These are phyloP conservation scores for Spizaetus ornatus DNA, from an alignment of 2,113 vertebrate genomes.

Conservation along the genomic window DNA sequence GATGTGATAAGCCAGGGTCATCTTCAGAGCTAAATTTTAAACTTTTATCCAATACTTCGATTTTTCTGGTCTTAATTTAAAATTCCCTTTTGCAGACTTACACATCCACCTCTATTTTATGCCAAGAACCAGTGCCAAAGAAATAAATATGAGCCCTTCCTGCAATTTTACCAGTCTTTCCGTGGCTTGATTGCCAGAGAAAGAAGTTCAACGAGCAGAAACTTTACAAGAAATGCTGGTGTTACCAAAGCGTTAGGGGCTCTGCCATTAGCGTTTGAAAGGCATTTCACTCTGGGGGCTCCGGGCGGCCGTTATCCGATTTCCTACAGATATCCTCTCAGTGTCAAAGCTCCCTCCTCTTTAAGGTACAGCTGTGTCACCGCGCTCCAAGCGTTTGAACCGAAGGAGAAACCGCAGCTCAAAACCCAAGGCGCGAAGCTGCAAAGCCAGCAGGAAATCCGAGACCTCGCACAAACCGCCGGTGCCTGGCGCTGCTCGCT, in stretches of 20 bases:
- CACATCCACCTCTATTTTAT: background rate
- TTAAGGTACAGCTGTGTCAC: accelerated
- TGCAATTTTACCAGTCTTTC: background rate
- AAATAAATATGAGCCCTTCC: background rate
- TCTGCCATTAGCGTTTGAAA: background rate
- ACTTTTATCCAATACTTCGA: background rate
- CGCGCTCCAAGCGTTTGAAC: background rate
- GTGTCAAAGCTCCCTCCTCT: background rate
- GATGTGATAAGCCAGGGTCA: background rate
- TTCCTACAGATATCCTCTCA: background rate
- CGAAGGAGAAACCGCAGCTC: background rate
- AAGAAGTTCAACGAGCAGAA: background rate
- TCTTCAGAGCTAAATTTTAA: background rate
- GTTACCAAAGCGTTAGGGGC: background rate
- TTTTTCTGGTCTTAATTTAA: background rate
- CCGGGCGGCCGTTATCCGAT: background rate
- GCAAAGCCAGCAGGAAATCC: background rate
- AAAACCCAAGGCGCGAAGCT: accelerated
- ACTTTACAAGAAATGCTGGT: background rate
- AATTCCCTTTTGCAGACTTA: background rate
- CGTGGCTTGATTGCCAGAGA: background rate
- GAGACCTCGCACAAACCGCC: background rate
- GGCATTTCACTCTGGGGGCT: background rate
- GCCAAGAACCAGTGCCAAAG: background rate
- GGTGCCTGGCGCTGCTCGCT: background rate